Percentiles rank a stretch among this genome's conserved stretches.
These are phyloP conservation scores for Leptobrachium ailaonicum DNA, from an alignment of 2,113 vertebrate genomes.

Conservation along the genomic window DNA sequence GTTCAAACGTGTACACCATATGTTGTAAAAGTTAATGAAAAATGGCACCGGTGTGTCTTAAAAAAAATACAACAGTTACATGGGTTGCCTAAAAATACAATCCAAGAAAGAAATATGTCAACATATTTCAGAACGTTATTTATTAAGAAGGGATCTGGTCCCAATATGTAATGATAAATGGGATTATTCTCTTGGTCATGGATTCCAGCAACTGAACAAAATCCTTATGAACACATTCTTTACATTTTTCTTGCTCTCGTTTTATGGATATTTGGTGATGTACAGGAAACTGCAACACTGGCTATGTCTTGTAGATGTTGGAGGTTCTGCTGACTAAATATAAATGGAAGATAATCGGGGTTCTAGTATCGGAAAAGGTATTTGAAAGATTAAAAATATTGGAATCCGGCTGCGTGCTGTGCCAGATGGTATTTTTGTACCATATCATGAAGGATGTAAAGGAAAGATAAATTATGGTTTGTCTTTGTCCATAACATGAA, in stretches of 20 bases:
- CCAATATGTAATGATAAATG: no score
- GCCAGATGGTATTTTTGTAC: constrained; percentile 34
- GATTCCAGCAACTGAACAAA: no score
- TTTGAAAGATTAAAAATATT: neutral
- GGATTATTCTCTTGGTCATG: no score
- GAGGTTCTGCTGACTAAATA: no score
- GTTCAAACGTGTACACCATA: neutral
- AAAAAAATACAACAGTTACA: constrained; percentile 9
- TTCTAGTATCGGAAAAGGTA: neutral
- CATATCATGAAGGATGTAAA: constrained; percentile 39
- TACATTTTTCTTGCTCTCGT: no score
- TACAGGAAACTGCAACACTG: neutral
- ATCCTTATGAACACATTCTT: no score
- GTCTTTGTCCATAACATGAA: constrained; percentile 95
- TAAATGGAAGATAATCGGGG: neutral
- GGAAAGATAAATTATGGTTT: constrained; percentile 61
- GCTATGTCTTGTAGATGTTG: no score
- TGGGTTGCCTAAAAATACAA: constrained; percentile 22
- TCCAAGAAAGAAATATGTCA: neutral
- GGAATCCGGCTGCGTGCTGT: constrained; percentile 1
- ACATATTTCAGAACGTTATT: neutral
- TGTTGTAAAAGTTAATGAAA: constrained; percentile 14
- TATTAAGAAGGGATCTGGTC: neutral
- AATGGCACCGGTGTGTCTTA: constrained; percentile 15
- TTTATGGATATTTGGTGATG: neutral